Base-by-base conservation (phyloP, 2,888 invertebrate species). In the Macrosoma leucophasiata region DNA sequence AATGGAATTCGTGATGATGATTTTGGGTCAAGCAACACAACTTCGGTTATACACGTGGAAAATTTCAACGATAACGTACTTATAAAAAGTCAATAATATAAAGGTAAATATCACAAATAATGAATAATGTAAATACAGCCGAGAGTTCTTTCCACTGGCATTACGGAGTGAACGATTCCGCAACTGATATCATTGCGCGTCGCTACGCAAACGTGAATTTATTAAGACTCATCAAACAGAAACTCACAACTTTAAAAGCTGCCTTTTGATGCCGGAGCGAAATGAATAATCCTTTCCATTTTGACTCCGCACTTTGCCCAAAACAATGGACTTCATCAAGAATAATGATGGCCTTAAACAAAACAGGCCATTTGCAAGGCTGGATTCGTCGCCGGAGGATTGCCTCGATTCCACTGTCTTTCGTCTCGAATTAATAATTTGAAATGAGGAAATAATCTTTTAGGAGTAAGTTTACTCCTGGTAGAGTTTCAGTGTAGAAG, bases 241-340 rank as follows among this genome's bases (percentile, higher is more conserved):
- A 58, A 63, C 59, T 67, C 43, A 53, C 53, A 62, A 65, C 57
- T 65, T 64, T 58, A 55, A 58, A 58, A 57, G 58, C 64, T 54
- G 64, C 64, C 68, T 72, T 71, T 70, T 72, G 68, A 67, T 51
- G 60, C 52, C 54, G n/a, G 50, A 47, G 56, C 46, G 70, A 61
- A 71, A 74, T 74, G 70, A 78, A 75, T 78, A 78, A 79, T 77
- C 77, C 77, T 72, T 73, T 70, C 63, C 62, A 67, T 61, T 74
- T 55, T 62, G 61, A 50, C 62, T 58, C 50, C 66, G 58, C 64
- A 65, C 66, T 73, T 65, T 55, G 41, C 48, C 40, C 51, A 45
- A 63, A 68, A 81, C 81, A 82, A 82, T 76, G 62, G 78, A 61
- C 62, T 69, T 71, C 70, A 74, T 77, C 74, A 74, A 65, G 72